Base-by-base conservation (phyloP, 2,888 invertebrate species). In the Heliconius erato region DNA sequence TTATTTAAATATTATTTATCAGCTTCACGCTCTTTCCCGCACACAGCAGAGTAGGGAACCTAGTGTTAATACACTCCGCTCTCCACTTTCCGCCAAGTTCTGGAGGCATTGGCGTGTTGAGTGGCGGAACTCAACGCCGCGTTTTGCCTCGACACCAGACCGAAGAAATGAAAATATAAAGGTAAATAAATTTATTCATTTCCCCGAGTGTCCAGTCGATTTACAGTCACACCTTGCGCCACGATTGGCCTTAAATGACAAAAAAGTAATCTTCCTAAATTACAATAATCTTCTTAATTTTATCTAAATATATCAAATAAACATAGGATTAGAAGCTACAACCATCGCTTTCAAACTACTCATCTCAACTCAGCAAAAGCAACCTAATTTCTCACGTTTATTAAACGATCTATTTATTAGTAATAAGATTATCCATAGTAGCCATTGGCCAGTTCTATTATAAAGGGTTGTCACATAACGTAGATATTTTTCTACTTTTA, bases 401-500 rank as follows among this genome's bases (percentile, higher is more conserved):
- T 76, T 63, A 80, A 35, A 59, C 26, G 68, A 76, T 4, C 26
- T 28, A 26, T 19, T 40, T 54, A 63, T 54, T 54, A 54, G 3
- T 74, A 81, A 82, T 59, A 77, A 80, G 82, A 85, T 84, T 84
- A 83, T 82, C 54, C 69, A 77, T 69, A 80, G 67, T 84, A 79
- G 59, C 80, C 84, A 82, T 76, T 78, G 81, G 77, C 71, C 79
- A 80, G 68, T 28, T 79, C 63, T 71, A 76, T 83, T 63, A 14
- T 74, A 83, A 85, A 79, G 80, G 84, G 80, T 79, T 79, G 74
- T 82, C 81, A 32, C 67, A 44, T 67, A 32, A 63, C 54, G 44
- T 26, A 44, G 9, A 35, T 35, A 40, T 63, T 76, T 76, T 16
- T n/a, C 16, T 63, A 49, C 9, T 63, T 35, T 40, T 35, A 16